Evolutionary conservation across 2,888 invertebrate genomes (phyloP).

Genomic region (Oscheius sp.): DNA sequence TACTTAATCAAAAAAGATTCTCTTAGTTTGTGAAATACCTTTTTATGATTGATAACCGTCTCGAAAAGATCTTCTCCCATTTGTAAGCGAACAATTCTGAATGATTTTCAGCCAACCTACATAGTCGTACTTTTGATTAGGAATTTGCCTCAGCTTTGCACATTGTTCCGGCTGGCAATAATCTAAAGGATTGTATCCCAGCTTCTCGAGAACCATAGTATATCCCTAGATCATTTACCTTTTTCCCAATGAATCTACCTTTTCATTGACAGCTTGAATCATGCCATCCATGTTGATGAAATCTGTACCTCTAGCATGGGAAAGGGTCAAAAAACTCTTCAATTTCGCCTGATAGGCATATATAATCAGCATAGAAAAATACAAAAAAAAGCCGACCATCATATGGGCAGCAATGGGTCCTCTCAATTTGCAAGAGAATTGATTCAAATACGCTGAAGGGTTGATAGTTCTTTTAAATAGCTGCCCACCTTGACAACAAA

Average conservation of each 20-base stretch:
- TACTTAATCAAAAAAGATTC: not conserved
- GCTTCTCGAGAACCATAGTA: conserved; percentile 39
- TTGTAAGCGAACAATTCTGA: not conserved
- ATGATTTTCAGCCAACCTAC: conserved; percentile 16
- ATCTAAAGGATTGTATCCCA: conserved; percentile 39
- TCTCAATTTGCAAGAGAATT: not conserved
- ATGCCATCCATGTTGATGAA: conserved; percentile 41
- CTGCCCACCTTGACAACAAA: conserved; percentile 2
- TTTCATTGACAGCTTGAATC: conserved; percentile 35
- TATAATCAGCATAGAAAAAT: conserved; percentile 1
- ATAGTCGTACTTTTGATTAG: not conserved
- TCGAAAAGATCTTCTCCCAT: conserved; percentile 27
- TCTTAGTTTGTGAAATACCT: not conserved
- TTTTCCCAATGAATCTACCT: not conserved
- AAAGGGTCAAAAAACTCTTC: conserved; percentile 42
- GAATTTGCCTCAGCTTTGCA: conserved; percentile 9
- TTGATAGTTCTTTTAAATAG: not conserved
- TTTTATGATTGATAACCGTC: not conserved
- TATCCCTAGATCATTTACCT: conserved; percentile 27
- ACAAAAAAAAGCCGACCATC: conserved; percentile 11
- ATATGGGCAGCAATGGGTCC: conserved; percentile 12
- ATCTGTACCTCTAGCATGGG: conserved; percentile 41
- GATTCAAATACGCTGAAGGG: conserved; percentile 9
- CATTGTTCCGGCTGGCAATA: conserved; percentile 40
- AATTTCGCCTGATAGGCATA: conserved; percentile 30